A percentile compares a stretch with the other conserved stretches of the same genome.
Evolutionary conservation across 2,888 invertebrate species (phyloP).

Genomic region (Scrobipalpa atriplicella): DNA sequence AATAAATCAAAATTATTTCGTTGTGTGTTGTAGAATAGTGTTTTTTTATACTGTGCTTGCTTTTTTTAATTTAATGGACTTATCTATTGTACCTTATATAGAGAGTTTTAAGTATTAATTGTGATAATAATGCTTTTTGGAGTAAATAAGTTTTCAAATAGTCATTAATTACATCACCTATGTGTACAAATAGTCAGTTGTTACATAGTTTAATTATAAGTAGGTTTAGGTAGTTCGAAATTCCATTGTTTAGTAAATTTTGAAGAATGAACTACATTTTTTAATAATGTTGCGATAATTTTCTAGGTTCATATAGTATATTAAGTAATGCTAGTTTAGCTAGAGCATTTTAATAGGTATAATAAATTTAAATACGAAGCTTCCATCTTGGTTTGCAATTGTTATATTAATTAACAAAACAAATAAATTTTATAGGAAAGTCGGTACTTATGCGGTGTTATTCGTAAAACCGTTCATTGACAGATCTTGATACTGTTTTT

Average conservation of each 20-base stretch:
- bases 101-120: constrained; percentile 40
- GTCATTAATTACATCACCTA: constrained; percentile 37
- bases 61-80: neutral
- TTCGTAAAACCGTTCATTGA: no score
- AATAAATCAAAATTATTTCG: neutral
- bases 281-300: no score
- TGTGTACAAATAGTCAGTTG: constrained; percentile 40
- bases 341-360: no score
- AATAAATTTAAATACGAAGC: no score
- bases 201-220: constrained; percentile 17
- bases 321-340: no score
- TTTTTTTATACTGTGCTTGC: neutral
- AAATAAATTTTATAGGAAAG: no score
- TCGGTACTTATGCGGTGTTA: no score
- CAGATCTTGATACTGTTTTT: no score
- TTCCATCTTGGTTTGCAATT: no score
- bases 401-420: no score
- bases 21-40: constrained; percentile 3
- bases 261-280: no score
- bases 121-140: constrained; percentile 39
- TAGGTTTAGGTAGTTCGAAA: neutral
- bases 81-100: constrained; percentile 1
- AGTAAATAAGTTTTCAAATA: constrained; percentile 32
- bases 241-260: neutral
- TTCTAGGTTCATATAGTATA: no score